A percentile compares a stretch with the other conserved stretches of the same genome.
Conservation (phyloP, 2,888 invertebrate species). For the Agrochola circellaris region DNA sequence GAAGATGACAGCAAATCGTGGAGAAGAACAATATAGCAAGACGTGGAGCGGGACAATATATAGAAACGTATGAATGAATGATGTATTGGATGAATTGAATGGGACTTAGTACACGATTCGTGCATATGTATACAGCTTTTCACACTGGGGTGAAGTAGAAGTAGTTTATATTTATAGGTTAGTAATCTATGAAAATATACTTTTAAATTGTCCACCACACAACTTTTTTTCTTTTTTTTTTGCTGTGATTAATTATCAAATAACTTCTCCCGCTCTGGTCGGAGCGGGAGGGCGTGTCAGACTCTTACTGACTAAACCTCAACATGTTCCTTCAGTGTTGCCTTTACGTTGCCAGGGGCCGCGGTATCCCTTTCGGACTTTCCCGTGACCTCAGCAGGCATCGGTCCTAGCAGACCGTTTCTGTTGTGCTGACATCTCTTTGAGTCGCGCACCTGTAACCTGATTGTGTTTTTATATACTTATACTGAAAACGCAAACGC, state of each 20-base stretch:
- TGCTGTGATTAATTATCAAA: too few relatives aligned
- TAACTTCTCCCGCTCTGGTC: too few relatives aligned
- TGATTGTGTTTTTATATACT: neutral
- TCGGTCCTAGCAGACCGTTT: too few relatives aligned
- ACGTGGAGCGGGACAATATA: constrained; percentile 29
- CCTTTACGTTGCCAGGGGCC: too few relatives aligned
- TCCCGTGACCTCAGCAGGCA: too few relatives aligned
- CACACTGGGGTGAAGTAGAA: neutral
- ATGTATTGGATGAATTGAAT: constrained; percentile 19
- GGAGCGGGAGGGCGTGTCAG: too few relatives aligned
- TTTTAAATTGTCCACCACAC: neutral
- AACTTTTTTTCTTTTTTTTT: too few relatives aligned
- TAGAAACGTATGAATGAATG: constrained; percentile 7
- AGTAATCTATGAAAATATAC: constrained; percentile 3
- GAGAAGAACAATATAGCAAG: constrained; percentile 45
- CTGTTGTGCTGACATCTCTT: too few relatives aligned
- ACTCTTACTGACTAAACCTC: too few relatives aligned
- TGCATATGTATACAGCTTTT: constrained; percentile 17
- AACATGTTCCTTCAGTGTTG: too few relatives aligned
- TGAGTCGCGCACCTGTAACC: too few relatives aligned
- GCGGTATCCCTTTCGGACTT: too few relatives aligned
- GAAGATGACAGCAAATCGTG: constrained; percentile 45
- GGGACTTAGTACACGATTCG: constrained; percentile 17
- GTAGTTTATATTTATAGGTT: neutral
- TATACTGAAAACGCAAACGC: neutral